Base-by-base conservation (phyloP, 2,888 invertebrate species). In the Meghimatium bilineatum region DNA sequence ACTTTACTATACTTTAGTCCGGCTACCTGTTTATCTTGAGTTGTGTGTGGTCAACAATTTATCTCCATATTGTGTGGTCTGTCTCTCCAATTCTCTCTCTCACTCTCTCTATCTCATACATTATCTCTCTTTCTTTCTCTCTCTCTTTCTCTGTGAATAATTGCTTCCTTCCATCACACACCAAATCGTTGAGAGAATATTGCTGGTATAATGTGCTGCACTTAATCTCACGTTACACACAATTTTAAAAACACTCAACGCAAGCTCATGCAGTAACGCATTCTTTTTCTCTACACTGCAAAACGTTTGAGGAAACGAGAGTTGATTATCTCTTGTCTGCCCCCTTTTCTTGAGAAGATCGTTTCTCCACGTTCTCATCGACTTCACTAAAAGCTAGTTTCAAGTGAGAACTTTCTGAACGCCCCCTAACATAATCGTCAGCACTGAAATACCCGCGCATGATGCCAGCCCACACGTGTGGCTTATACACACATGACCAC, bases 381-480 rank as follows among this genome's bases (percentile, higher is more conserved):
- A 17, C 14, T 29, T 69, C 69, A 69, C 12, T 14, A 17, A 10
- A 34, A n/a, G 8, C 72, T 12, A 12, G 20, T n/a, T 56, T 23
- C 56, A 44, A 17, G 10, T 2, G 49, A 76, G 1, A 76, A 29
- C 60, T 17, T 63, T 77, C 38, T 77, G 77, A 77, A 77, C 77
- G 66, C 77, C 34, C 14, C 77, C 63, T 44, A n/a, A 23, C 44
- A 12, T 23, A 38, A n/a, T 6, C 32, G 77, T 77, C 63, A 77
- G 77, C 77, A 77, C 77, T 36, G n/a, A 60, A 77, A 63, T 77
- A 77, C 77, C 77, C 77, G 44, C 36, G 38, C 63, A 20, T 49
- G 49, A 34, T 77, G 63, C 20, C 5, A 66, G 79, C n/a, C 67
- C 69, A 69, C 81, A 81, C 81, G 81, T 81, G 81, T 74, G 26